These are phyloP conservation scores for Cassiopea andromeda DNA, from an alignment of 30 jellyfish, hydroid and myxozoan genomes.

Conservation along the genomic window DNA sequence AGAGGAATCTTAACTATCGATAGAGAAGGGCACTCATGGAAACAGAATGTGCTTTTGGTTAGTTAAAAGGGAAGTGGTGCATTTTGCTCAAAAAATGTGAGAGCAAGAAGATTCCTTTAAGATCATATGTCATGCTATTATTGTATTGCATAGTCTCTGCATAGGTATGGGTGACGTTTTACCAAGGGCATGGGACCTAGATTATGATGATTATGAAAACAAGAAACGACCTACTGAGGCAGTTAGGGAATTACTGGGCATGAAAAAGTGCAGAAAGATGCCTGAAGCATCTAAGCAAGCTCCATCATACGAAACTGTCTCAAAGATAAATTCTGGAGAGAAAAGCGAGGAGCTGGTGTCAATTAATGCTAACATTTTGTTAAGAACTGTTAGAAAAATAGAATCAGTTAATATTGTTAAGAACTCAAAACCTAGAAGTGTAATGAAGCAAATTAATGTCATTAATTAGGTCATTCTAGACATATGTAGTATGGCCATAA, in stretches of 20 bases:
- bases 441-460: no score
- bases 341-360: no score
- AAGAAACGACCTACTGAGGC: constrained; percentile 8
- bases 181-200: constrained; percentile 2
- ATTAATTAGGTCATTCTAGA: no score
- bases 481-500: no score
- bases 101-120: constrained; percentile 12
- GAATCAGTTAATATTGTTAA: no score
- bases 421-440: no score
- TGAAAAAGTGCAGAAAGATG: not conserved
- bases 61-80: constrained; percentile 45
- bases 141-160: constrained; percentile 54
- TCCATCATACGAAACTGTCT: no score
- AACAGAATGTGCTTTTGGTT: constrained; percentile 60
- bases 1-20: constrained; percentile 32
- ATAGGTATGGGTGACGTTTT: constrained; percentile 42
- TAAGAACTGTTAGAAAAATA: no score
- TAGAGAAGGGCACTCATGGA: constrained; percentile 58
- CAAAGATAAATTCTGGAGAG: no score
- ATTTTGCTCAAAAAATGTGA: constrained; percentile 56
- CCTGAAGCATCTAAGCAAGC: not conserved
- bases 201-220: not conserved
- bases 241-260: not conserved
- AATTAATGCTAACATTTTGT: no score
- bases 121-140: constrained; percentile 13